Conservation (phyloP, 2,797 vertebrate genomes). For the Xerus rutilus region DNA sequence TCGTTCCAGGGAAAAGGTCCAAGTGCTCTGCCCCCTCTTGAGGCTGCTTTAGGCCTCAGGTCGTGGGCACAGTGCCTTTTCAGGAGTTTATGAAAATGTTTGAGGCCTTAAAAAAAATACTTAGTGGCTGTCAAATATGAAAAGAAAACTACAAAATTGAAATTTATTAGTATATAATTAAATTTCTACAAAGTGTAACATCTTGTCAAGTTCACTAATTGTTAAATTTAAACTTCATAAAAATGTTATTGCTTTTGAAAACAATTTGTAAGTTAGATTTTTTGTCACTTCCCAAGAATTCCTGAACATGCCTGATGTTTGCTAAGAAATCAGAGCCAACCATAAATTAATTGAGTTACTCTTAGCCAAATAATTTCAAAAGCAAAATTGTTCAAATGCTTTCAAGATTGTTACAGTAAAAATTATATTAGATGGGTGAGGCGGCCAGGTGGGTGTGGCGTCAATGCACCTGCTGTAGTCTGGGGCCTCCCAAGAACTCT, state of each 20-base stretch:
- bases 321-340: constrained; percentile 69
- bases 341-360: constrained; percentile 72
- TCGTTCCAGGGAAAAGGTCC: neutral
- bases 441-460: neutral
- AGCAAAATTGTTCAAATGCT: constrained; percentile 55
- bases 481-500: constrained; percentile 7
- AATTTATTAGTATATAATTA: constrained; percentile 62
- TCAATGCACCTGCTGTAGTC: neutral
- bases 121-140: constrained; percentile 55
- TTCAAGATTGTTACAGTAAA: constrained; percentile 64
- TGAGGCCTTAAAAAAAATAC: constrained; percentile 38
- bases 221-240: constrained; percentile 53
- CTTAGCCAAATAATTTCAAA: constrained; percentile 75
- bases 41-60: neutral
- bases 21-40: neutral
- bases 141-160: constrained; percentile 58
- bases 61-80: neutral
- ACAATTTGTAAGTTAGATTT: constrained; percentile 72
- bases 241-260: constrained; percentile 62
- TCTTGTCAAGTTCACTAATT: constrained; percentile 66
- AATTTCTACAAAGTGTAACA: constrained; percentile 59
- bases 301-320: constrained; percentile 66
- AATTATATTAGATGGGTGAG: constrained; percentile 46
- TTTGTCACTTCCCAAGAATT: constrained; percentile 76
- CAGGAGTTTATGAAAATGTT: constrained; percentile 21